These are phyloP conservation scores for Tricholaema leucomelas DNA, from an alignment of 2,113 vertebrate species.

Conservation along the genomic window DNA sequence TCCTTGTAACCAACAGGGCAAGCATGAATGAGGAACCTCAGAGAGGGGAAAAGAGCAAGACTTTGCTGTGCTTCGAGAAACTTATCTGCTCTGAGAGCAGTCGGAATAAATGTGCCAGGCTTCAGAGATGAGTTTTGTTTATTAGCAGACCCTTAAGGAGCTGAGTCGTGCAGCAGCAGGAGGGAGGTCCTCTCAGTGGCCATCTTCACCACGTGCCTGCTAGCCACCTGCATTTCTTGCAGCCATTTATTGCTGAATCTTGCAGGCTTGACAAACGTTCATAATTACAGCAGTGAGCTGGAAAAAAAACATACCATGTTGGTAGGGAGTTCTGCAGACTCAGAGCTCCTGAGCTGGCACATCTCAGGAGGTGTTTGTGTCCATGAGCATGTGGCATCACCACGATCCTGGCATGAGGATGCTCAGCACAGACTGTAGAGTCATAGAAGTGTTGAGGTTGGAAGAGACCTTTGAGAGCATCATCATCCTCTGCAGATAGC, in stretches of 20 bases:
- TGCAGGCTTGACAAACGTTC: not conserved
- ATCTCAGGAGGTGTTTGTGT: fast-evolving
- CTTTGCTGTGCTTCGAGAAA: not conserved
- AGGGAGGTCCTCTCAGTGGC: not conserved
- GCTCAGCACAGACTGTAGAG: no score
- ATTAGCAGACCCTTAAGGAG: slow-evolving; percentile 18
- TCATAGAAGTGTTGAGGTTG: no score
- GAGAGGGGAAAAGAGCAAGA: not conserved
- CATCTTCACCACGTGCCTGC: not conserved
- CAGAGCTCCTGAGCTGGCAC: not conserved
- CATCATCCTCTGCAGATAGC: not conserved
- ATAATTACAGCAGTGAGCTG: not conserved
- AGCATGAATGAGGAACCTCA: not conserved
- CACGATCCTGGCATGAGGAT: fast-evolving
- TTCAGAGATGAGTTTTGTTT: not conserved
- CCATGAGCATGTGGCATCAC: fast-evolving
- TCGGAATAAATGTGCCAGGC: not conserved
- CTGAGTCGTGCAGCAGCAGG: not conserved
- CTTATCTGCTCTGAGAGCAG: fast-evolving
- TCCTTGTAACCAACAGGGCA: fast-evolving
- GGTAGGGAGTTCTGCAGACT: not conserved
- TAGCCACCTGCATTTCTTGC: fast-evolving
- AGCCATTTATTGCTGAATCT: not conserved
- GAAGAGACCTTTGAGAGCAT: no score
- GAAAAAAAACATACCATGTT: not conserved